A percentile compares a stretch with the other conserved stretches of the same genome.
phyloP scores from a whole-genome alignment of 2,888 invertebrate species.

The Agrotis ipsilon region DNA sequence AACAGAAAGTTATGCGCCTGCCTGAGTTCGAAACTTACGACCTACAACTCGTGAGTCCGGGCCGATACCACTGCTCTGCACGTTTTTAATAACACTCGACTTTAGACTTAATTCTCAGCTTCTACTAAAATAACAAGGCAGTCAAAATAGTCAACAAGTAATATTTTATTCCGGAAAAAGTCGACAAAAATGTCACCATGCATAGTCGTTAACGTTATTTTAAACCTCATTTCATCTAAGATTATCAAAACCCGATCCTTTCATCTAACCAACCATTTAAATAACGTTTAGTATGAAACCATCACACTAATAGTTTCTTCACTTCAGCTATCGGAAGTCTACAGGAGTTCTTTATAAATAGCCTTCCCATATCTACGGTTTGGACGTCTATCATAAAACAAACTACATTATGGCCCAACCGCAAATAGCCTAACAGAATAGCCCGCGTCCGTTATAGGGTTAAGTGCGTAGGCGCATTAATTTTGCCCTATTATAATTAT shows the following conservation, averaged over 20 bases:
- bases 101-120: no score
- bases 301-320: slow-evolving; percentile 51
- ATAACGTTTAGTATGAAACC: slow-evolving; percentile 44
- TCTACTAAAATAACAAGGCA: neutral
- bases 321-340: slow-evolving; percentile 48
- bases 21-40: no score
- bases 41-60: no score
- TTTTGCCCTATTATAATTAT: slow-evolving; percentile 27
- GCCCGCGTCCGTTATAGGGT: slow-evolving; percentile 50
- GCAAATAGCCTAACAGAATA: slow-evolving; percentile 58
- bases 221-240: neutral
- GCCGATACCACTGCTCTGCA: no score
- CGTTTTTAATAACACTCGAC: no score
- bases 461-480: slow-evolving; percentile 49
- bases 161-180: neutral
- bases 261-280: slow-evolving; percentile 44
- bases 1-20: no score
- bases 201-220: neutral
- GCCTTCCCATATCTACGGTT: slow-evolving; percentile 35
- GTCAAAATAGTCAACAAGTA: neutral
- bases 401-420: slow-evolving; percentile 58
- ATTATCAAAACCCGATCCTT: slow-evolving; percentile 28
- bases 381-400: slow-evolving; percentile 59
- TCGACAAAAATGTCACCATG: slow-evolving; percentile 5
- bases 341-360: slow-evolving; percentile 58